Base-by-base conservation (phyloP, 2,888 invertebrate genomes). In the Matsumyia berberina region DNA sequence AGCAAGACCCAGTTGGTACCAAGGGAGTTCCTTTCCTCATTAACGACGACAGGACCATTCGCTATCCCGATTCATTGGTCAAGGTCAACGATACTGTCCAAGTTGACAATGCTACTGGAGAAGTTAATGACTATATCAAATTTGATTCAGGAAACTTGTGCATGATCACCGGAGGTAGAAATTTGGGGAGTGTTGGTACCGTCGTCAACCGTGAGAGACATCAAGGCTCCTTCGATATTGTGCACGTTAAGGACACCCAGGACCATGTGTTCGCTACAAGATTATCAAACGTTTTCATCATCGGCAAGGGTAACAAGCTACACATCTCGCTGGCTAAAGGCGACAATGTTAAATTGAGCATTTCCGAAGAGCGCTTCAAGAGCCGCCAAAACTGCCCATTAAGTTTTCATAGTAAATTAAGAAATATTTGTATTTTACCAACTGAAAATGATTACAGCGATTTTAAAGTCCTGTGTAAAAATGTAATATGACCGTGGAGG, bases 81-180 rank as follows among this genome's bases (percentile, higher is more conserved):
- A 99, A 99, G 93, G 97, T 97, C 86, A 97, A 98, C 90, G 99
- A 99, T 93, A 97, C 99, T 79, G 95, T 99, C 88, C 98, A 98
- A 92, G 93, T 99, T 79, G 99, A 99, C 92, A 97, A 99, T 90
- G 96, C 96, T 87, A 95, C 96, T 81, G 94, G 96, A 88, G 99
- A 99, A 93, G 98, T 99, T 91, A 96, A 97, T 92, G 99, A 99
- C 92, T 98, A 96, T 93, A 98, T 99, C 92, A 98, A 98, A 93
- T 99, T 99, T 91, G 99, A 99, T 90, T 95, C 97, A 74, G 97
- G 99, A 87, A 99, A 99, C 93, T 93, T 99, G 90, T 99, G 98
- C 93, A 99, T 99, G 99, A 98, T 99, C 92, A 99, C 99, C 88
- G 99, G 99, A 91, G 99, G 99, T 87, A 95, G 98, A 92, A 99